A percentile compares a stretch with the other conserved stretches of the same genome.
Conservation (phyloP, 2,113 vertebrate genomes). For the Semicossyphus pulcher region DNA sequence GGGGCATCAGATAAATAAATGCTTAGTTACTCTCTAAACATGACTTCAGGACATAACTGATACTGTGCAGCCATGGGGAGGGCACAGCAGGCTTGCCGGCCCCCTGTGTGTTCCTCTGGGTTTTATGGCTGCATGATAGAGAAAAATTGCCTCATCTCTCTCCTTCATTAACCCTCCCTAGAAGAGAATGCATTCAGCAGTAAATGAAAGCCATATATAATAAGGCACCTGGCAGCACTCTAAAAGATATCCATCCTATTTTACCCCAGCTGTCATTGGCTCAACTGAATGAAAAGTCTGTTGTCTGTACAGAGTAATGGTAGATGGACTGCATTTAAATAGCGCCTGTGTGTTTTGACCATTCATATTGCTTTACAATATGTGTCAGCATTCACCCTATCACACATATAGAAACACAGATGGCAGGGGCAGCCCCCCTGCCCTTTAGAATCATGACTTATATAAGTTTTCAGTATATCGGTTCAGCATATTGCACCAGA, state of each 20-base stretch:
- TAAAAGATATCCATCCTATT: conserved; percentile 32
- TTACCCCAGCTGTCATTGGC: conserved; percentile 13
- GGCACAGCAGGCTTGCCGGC: neutral
- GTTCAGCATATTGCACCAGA: too few species aligned
- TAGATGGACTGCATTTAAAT: too few species aligned
- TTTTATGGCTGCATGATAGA: conserved; percentile 26
- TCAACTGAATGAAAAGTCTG: conserved; percentile 4
- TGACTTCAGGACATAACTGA: conserved; percentile 19
- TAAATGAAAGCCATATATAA: conserved; percentile 38
- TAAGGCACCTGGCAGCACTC: conserved; percentile 37
- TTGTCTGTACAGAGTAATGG: neutral
- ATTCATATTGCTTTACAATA: too few species aligned
- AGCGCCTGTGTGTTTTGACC: too few species aligned
- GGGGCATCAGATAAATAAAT: neutral
- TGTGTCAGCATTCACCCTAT: too few species aligned
- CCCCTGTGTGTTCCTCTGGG: neutral
- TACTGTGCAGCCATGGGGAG: neutral
- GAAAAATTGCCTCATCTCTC: conserved; percentile 32
- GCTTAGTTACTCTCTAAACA: neutral
- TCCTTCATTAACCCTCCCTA: conserved; percentile 11
- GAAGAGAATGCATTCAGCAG: conserved; percentile 45
- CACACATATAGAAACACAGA: too few species aligned
- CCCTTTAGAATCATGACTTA: too few species aligned
- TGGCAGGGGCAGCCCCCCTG: too few species aligned
- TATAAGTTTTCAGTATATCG: too few species aligned